Percentiles rank a stretch among this genome's conserved stretches.
Evolutionary conservation across 2,113 vertebrate species (phyloP).

Genomic region (Entelurus aequoreus): DNA sequence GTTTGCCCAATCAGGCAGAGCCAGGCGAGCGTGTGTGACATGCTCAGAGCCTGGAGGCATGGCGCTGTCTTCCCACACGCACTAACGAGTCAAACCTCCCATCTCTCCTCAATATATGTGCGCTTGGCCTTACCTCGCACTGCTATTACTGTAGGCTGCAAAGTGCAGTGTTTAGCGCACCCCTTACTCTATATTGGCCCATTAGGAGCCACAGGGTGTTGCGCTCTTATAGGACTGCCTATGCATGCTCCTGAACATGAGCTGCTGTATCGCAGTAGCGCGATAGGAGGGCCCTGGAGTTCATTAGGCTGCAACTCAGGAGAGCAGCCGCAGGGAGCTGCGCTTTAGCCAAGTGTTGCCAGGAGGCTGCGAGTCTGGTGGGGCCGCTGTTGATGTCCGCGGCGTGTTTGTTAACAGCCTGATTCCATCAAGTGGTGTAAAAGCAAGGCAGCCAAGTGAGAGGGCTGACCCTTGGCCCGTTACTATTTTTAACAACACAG

Average conservation of each 20-base stretch:
- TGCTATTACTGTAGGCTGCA: slow-evolving; percentile 44
- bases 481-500: slow-evolving; percentile 65
- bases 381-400: slow-evolving; percentile 68
- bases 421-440: slow-evolving; percentile 71
- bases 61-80: slow-evolving; percentile 51
- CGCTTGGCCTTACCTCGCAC: slow-evolving; percentile 46
- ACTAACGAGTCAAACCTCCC: slow-evolving; percentile 45
- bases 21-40: slow-evolving; percentile 54
- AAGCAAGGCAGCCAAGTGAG: slow-evolving; percentile 64
- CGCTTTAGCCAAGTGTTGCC: slow-evolving; percentile 60
- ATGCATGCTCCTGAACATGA: slow-evolving; percentile 34
- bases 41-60: slow-evolving; percentile 60
- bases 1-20: slow-evolving; percentile 62
- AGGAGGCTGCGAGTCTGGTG: slow-evolving; percentile 63
- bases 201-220: slow-evolving; percentile 60
- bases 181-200: slow-evolving; percentile 59
- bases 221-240: slow-evolving; percentile 34
- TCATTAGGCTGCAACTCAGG: slow-evolving; percentile 68
- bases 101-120: slow-evolving; percentile 32
- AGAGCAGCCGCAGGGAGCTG: slow-evolving; percentile 63
- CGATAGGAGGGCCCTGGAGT: slow-evolving; percentile 62
- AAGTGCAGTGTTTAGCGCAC: slow-evolving; percentile 45
- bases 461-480: slow-evolving; percentile 56
- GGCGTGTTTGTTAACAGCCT: slow-evolving; percentile 74
- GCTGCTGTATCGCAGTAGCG: slow-evolving; percentile 50